Conservation (phyloP, 2,797 vertebrate genomes). For the Galagoides demidoff region DNA sequence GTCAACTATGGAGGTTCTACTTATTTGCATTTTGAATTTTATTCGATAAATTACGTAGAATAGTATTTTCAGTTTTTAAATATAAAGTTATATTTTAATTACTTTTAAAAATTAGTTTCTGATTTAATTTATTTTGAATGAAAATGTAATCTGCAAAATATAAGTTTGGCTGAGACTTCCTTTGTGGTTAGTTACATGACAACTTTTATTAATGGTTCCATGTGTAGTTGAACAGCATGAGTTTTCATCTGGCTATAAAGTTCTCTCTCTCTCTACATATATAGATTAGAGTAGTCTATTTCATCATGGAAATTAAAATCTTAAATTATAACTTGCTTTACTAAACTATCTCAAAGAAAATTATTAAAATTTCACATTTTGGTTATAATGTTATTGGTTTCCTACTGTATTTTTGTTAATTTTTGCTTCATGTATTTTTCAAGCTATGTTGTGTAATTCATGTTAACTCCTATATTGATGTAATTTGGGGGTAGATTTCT, state of each 20-base stretch:
- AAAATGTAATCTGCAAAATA: neutral
- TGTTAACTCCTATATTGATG: neutral
- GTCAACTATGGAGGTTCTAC: too few relatives aligned
- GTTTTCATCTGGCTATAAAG: neutral
- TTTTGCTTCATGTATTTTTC: neutral
- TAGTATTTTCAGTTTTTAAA: neutral
- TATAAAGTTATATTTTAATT: neutral
- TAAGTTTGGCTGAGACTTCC: constrained; percentile 3
- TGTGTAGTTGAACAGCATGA: neutral
- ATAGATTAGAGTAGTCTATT: neutral
- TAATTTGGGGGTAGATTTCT: neutral
- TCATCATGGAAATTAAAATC: neutral
- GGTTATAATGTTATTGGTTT: neutral
- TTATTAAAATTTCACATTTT: neutral
- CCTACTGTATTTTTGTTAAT: neutral
- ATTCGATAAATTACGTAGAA: neutral
- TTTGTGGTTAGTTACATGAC: neutral
- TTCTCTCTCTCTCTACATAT: neutral
- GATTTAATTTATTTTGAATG: constrained; percentile 12
- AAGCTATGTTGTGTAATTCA: neutral
- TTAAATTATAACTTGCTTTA: neutral
- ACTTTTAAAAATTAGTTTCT: neutral
- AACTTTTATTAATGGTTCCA: neutral
- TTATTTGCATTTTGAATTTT: neutral
- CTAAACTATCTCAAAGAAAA: neutral